phyloP scores from a whole-genome alignment of 2,113 vertebrate genomes.

The Antigone vipio region DNA sequence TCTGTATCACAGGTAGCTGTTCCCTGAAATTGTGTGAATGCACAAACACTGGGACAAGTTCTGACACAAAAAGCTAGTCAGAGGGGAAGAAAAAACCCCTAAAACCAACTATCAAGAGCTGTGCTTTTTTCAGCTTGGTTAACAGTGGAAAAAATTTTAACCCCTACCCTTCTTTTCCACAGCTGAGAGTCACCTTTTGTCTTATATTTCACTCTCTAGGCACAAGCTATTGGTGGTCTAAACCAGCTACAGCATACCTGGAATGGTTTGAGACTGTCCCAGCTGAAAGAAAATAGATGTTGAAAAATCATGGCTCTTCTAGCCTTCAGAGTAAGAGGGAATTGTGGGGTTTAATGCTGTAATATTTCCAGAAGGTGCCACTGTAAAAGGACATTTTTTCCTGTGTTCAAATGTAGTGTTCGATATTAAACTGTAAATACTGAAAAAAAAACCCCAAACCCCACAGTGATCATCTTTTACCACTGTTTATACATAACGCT shows the following conservation, averaged over 20 bases:
- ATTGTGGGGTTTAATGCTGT: neutral
- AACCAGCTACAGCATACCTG: neutral
- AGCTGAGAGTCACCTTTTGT: neutral
- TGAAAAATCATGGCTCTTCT: neutral
- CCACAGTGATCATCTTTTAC: neutral
- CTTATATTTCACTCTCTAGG: neutral
- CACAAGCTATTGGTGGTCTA: neutral
- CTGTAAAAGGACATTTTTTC: neutral
- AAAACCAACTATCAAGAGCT: neutral
- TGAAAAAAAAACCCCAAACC: neutral
- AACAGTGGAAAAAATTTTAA: neutral
- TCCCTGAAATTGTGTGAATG: neutral
- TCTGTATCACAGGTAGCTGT: neutral
- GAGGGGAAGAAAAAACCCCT: neutral
- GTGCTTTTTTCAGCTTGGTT: neutral
- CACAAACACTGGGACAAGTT: neutral
- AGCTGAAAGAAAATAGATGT: neutral
- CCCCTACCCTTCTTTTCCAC: neutral
- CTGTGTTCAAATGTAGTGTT: neutral
- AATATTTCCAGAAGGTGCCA: neutral
- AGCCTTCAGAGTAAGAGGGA: accelerated
- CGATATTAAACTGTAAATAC: neutral
- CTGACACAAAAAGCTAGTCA: neutral
- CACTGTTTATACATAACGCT: neutral
- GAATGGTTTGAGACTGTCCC: neutral